Percentiles rank a stretch among this genome's conserved stretches.
Evolutionary conservation across 2,797 vertebrate genomes (phyloP).

Genomic region (Enteromius treurensis): DNA sequence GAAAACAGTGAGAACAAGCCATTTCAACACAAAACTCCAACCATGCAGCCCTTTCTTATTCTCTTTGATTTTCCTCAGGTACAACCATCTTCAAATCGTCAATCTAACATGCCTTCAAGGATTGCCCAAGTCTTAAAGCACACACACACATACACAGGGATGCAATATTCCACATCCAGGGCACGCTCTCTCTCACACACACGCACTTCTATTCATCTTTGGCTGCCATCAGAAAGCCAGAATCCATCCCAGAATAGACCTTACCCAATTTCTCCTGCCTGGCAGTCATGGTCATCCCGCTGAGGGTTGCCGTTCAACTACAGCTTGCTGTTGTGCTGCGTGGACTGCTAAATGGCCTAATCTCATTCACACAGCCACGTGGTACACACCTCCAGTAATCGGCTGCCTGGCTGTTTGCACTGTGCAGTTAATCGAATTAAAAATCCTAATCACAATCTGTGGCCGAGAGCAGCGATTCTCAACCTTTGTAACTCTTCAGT

Average conservation of each 20-base stretch:
- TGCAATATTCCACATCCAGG: not conserved
- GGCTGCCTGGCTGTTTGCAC: not conserved
- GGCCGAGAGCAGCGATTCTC: not conserved
- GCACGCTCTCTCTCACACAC: not conserved
- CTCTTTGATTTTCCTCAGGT: not conserved
- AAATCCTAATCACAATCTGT: not conserved
- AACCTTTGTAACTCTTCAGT: not conserved
- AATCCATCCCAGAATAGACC: constrained; percentile 14
- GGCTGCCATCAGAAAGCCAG: constrained; percentile 5
- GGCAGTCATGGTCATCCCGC: constrained; percentile 73
- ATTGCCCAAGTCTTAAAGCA: not conserved
- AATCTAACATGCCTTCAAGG: not conserved
- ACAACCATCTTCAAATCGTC: not conserved
- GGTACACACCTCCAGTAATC: constrained; percentile 24
- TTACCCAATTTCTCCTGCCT: constrained; percentile 71
- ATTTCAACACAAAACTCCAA: not conserved
- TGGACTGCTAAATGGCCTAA: constrained; percentile 63
- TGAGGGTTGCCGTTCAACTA: constrained; percentile 40
- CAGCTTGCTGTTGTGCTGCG: constrained; percentile 21
- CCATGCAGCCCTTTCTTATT: not conserved
- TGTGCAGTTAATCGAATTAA: constrained; percentile 19
- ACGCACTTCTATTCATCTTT: not conserved
- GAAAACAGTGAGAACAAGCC: not conserved
- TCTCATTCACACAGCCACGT: constrained; percentile 58
- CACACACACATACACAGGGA: not conserved